Base-by-base conservation (phyloP, 2,888 invertebrate species). In the Parochlus steinenii region DNA sequence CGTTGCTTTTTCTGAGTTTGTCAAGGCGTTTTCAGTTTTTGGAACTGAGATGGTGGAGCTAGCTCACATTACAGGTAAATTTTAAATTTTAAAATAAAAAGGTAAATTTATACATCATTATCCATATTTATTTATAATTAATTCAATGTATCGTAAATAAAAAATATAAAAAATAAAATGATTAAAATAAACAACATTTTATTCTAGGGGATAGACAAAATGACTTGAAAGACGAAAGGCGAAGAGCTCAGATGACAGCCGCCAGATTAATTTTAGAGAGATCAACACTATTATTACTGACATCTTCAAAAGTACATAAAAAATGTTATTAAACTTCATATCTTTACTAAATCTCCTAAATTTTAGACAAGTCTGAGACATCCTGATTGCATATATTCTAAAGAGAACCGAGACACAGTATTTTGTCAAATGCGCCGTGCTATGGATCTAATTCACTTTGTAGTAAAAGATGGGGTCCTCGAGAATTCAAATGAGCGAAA, bases 21-120 rank as follows among this genome's bases (percentile, higher is more conserved):
- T 98, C 38, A 86, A 92, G 54, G 90, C 93, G 15, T 98, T 98
- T 64, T 92, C 93, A 46, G 89, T 93, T 57, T 97, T 98, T 57
- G 98, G 97, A 25, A 82, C 82, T 15, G 93, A 97, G 58, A 97
- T 98, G 95, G 93, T 98, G 43, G 95, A 97, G 56, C 63, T 98
- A 46, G 95, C 97, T 16, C 85, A 95, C 55, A 68, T 95, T 40
- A 90, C 92, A 14, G 92, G 55, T 38, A 74, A 11, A 10, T 19
- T 32, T 15, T 16, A n/a, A 14, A n/a, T 11, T 17, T 6, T 5
- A 12, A 15, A n/a, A 2, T 4, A 4, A 24, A n/a, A n/a, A n/a
- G 24, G 16, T 7, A 23, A 23, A 8, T 8, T 23, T 23, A 23
- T 23, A n/a, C n/a, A 23, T 23, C n/a, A n/a, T 23, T 23, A n/a